Evolutionary conservation across 1,140 invertebrate genomes (phyloP).

Genomic region (Heterodera carotae): DNA sequence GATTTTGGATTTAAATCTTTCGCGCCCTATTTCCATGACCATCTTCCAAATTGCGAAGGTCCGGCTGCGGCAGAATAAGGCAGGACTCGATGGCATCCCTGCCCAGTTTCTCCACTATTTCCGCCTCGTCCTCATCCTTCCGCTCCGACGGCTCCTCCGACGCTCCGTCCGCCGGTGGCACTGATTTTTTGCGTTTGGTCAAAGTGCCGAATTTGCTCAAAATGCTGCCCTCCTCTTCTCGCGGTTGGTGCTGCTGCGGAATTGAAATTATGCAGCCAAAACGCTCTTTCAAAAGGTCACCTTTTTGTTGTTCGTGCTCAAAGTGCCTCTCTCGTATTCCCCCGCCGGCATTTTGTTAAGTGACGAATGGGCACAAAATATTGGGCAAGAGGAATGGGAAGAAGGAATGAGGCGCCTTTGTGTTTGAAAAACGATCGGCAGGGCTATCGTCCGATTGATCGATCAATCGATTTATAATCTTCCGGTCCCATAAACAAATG

Average conservation of each 20-base stretch:
- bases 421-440: background rate
- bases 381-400: background rate
- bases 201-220: constrained; percentile 51
- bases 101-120: constrained; percentile 50
- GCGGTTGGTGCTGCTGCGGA: background rate
- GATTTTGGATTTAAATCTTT: no score
- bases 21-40: constrained; percentile 27
- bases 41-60: constrained; percentile 47
- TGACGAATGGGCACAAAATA: background rate
- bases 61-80: constrained; percentile 52
- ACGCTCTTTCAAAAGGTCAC: background rate
- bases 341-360: constrained; percentile 20
- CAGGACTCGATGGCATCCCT: constrained; percentile 48
- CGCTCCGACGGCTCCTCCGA: constrained; percentile 20
- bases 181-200: constrained; percentile 49
- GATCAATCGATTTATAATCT: background rate
- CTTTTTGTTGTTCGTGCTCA: constrained; percentile 12
- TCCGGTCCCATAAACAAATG: background rate
- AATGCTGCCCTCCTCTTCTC: constrained; percentile 42
- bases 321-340: constrained; percentile 25
- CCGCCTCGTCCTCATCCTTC: constrained; percentile 49
- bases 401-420: background rate
- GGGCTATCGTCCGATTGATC: background rate
- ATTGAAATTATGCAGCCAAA: background rate
- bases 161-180: constrained; percentile 43